These are phyloP conservation scores for Habrosyne pyritoides DNA, from an alignment of 2,888 invertebrate species.

Conservation along the genomic window DNA sequence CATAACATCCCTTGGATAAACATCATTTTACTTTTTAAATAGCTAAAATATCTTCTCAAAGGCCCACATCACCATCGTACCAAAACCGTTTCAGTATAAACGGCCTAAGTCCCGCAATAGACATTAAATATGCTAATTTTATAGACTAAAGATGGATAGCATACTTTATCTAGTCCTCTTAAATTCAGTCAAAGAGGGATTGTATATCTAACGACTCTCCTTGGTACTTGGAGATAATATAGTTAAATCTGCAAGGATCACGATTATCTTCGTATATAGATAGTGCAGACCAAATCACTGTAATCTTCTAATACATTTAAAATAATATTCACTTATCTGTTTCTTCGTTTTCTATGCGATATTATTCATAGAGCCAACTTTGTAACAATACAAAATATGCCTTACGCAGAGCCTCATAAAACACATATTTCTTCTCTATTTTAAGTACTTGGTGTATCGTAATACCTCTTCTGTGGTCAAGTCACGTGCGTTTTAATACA, in stretches of 20 bases:
- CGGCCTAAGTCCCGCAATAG: not conserved
- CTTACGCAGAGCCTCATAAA: no score
- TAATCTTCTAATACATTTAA: no score
- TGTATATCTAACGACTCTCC: not conserved
- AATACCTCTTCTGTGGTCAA: no score
- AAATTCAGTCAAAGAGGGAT: not conserved
- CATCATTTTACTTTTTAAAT: no score
- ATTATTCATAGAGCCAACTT: no score
- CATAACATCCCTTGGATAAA: no score
- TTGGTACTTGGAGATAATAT: not conserved
- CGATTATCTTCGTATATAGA: not conserved
- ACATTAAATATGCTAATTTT: slow-evolving; percentile 3
- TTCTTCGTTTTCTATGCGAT: no score
- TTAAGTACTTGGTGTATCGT: no score
- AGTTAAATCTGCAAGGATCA: not conserved
- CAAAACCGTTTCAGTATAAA: not conserved
- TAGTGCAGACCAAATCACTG: not conserved
- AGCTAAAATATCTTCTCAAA: not conserved
- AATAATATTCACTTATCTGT: no score
- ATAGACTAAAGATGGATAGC: slow-evolving; percentile 3
- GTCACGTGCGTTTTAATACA: no score
- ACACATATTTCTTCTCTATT: no score
- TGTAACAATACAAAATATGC: no score
- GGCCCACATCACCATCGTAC: not conserved
- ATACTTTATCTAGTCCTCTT: slow-evolving; percentile 3